Percentiles rank a stretch among this genome's conserved stretches.
Conservation (phyloP, 1,140 invertebrate species). For the Oncopeltus fasciatus region DNA sequence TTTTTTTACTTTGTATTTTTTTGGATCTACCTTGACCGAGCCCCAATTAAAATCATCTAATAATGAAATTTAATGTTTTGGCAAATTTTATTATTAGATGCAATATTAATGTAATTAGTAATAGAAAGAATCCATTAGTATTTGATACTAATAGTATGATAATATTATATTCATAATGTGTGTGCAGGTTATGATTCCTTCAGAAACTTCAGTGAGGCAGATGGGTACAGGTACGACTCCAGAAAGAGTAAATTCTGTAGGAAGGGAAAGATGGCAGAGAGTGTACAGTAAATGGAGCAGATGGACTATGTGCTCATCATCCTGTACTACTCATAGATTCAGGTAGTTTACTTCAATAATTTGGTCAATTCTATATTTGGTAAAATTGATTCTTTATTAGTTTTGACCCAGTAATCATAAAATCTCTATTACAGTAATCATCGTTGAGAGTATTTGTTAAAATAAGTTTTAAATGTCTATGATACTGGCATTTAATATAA, state of each 20-base stretch:
- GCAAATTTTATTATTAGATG: too few species aligned
- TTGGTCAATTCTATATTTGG: not conserved
- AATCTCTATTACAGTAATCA: too few species aligned
- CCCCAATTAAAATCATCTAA: too few species aligned
- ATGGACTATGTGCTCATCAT: conserved; percentile 43
- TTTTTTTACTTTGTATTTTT: not conserved
- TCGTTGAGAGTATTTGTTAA: not conserved
- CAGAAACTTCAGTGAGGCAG: not conserved
- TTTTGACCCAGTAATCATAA: too few species aligned
- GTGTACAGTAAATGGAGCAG: conserved; percentile 42
- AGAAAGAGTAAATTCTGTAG: not conserved
- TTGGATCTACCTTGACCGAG: not conserved
- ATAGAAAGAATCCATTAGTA: not conserved
- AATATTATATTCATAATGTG: not conserved
- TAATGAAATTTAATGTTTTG: too few species aligned
- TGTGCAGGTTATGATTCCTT: not conserved
- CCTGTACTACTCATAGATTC: conserved; percentile 41
- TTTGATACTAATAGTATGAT: not conserved
- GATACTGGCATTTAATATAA: not conserved
- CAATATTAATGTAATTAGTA: not conserved
- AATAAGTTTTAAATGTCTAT: not conserved
- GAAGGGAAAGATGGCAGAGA: conserved; percentile 8
- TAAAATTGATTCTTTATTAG: too few species aligned
- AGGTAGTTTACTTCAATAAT: conserved; percentile 30
- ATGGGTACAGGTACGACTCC: not conserved